Evolutionary conservation across 2,113 vertebrate species (phyloP).

Genomic region (Alouatta palliata): DNA sequence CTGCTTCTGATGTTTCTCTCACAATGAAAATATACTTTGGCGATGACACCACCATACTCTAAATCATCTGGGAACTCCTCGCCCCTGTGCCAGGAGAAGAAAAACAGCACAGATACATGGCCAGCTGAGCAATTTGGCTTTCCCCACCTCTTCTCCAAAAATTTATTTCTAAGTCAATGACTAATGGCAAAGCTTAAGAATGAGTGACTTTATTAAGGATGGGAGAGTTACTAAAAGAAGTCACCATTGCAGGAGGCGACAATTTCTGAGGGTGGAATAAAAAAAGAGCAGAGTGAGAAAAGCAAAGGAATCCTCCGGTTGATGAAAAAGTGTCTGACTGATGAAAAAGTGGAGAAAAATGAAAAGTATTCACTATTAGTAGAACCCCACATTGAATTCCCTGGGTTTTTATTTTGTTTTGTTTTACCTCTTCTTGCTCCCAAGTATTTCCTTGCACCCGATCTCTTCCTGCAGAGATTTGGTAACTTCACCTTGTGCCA

Average conservation of each 20-base stretch:
- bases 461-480: background rate
- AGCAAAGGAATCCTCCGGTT: background rate
- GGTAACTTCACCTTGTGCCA: conserved; percentile 5
- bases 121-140: background rate
- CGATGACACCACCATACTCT: fast-evolving
- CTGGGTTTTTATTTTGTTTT: background rate
- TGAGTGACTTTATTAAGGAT: background rate
- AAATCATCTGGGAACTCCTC: background rate
- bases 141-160: background rate
- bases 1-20: background rate
- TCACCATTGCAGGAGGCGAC: background rate
- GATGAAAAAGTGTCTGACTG: background rate
- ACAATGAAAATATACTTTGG: background rate
- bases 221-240: conserved; percentile 4
- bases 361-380: fast-evolving
- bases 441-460: background rate
- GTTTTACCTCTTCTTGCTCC: background rate
- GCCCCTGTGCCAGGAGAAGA: background rate
- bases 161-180: background rate
- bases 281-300: background rate
- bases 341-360: background rate
- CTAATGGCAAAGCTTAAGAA: background rate
- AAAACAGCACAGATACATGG: background rate
- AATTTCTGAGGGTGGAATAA: background rate
- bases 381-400: background rate